A percentile compares a stretch with the other conserved stretches of the same genome.
Evolutionary conservation across 2,113 vertebrate species (phyloP).

Genomic region (Upupa epops): DNA sequence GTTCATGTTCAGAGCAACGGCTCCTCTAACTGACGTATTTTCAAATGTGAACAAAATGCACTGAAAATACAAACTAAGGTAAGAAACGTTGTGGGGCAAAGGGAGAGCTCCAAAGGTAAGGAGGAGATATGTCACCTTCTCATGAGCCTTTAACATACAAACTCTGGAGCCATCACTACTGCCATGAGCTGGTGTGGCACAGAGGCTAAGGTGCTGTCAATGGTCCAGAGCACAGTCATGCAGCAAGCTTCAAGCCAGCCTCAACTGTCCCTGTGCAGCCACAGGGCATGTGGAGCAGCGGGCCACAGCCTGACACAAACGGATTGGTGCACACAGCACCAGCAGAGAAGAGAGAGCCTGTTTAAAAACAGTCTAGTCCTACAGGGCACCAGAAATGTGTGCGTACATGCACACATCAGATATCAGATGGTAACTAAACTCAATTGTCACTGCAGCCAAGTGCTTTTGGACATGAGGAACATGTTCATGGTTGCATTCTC

Average conservation of each 20-base stretch:
- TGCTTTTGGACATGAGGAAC: neutral
- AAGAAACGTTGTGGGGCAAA: neutral
- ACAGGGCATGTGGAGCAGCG: neutral
- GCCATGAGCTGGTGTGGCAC: fast-evolving
- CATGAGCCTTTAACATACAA: neutral
- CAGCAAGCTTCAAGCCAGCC: no score
- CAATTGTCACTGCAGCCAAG: neutral
- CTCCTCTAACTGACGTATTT: neutral
- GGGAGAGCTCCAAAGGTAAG: neutral
- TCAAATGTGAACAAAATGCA: neutral
- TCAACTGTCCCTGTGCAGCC: fast-evolving
- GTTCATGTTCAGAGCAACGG: neutral
- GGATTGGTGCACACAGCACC: no score
- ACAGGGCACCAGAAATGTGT: neutral
- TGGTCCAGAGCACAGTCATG: neutral
- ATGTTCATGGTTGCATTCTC: neutral
- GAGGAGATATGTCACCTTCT: neutral
- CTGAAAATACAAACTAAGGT: neutral
- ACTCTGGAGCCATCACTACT: neutral
- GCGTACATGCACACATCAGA: neutral
- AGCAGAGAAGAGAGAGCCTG: neutral
- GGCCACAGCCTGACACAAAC: neutral
- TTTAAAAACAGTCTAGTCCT: neutral
- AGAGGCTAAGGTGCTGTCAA: neutral
- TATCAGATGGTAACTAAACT: neutral